Evolutionary conservation across 2,113 vertebrate species (phyloP).

Genomic region (Chroicocephalus ridibundus): DNA sequence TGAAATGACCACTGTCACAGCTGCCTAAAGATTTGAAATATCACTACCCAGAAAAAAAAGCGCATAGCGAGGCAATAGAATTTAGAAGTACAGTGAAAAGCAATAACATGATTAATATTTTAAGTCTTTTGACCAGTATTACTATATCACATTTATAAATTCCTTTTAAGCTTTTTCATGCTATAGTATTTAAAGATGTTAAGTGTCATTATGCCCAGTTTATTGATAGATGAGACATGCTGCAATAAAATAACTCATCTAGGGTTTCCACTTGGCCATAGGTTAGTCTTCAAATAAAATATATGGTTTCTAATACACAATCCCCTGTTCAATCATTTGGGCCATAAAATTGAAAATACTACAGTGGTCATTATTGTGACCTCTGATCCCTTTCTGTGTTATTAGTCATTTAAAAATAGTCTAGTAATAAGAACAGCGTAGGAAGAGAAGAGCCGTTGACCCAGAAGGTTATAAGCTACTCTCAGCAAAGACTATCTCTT

Average conservation of each 20-base stretch:
- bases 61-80: fast-evolving
- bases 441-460: not conserved
- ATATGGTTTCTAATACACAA: not conserved
- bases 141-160: not conserved
- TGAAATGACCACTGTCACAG: not conserved
- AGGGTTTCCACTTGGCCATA: not conserved
- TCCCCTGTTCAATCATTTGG: not conserved
- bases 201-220: not conserved
- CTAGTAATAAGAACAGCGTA: not conserved
- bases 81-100: not conserved
- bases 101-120: not conserved
- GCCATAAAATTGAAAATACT: not conserved
- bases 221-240: not conserved
- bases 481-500: not conserved
- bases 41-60: not conserved
- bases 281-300: slow-evolving; percentile 28
- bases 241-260: not conserved
- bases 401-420: slow-evolving; percentile 3
- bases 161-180: not conserved
- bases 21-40: not conserved
- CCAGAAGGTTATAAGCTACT: not conserved
- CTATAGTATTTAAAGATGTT: not conserved
- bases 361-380: slow-evolving; percentile 26
- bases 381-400: not conserved
- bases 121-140: not conserved